Evolutionary conservation across 2,797 vertebrate species (phyloP), one percentile per base, ranked within the genome.

Genomic region (Poliocrania exsul): DNA sequence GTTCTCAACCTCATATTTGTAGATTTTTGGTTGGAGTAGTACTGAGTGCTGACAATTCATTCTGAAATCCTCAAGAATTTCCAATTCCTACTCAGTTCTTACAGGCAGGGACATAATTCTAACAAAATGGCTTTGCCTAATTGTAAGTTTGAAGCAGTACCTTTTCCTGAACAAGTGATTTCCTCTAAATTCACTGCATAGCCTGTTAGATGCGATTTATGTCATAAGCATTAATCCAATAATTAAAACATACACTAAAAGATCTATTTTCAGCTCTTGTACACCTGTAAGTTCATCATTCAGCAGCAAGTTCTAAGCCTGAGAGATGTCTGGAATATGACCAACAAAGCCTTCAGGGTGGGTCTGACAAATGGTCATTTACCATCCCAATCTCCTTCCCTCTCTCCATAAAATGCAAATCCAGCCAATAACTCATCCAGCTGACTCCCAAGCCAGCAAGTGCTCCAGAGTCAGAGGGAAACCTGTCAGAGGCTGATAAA

Each of bases 361-460:
- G 21, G 26, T 24, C 75, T 91, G 84, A 90, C 29, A 81, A 75
- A 83, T 5, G 35, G 40, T 47, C 71, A 57, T 83, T 90, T 38
- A 81, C 57, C 70, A 69, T 35, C 66, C 70, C 75, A 56, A 19
- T 14, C 65, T 83, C 88, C 56, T 78, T 73, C 66, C 40, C 46
- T 75, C 66, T 81, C 88, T 33, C 69, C 75, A 77, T 21, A 73
- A 88, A 94, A 84, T 31, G 64, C 77, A 95, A 94, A 92, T 87
- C 60, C 61, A 88, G 71, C 65, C 78, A 72, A 7, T 29, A 91
- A 90, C 28, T 95, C 86, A 66, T 86, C 33, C 88, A 64, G 86
- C 46, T 40, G 67, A 35, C 57, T 83, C 38, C 73, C 81, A 66
- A 66, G 51, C 42, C 62, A 92, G 82, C 5, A 51, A 58, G 75